These are phyloP conservation scores for Amblyornis subalaris DNA, from an alignment of 2,113 vertebrate genomes.

Conservation along the genomic window DNA sequence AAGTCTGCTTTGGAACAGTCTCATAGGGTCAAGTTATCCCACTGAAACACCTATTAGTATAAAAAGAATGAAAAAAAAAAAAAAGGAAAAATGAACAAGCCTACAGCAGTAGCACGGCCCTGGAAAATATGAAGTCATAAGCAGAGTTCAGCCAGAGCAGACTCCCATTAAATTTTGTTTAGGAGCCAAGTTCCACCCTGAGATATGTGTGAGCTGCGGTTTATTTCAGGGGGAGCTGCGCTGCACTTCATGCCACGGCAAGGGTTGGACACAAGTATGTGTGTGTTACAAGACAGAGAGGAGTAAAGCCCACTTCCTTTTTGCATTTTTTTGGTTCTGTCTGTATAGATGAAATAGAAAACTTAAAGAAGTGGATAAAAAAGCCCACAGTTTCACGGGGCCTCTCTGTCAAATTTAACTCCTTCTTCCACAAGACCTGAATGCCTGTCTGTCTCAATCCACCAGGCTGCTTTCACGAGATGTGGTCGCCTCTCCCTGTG, in stretches of 20 bases:
- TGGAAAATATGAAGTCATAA: constrained; percentile 64
- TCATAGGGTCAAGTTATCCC: constrained; percentile 25
- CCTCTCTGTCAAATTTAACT: background rate
- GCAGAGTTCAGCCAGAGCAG: constrained; percentile 39
- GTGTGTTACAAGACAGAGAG: background rate
- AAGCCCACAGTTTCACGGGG: background rate
- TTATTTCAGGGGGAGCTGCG: background rate
- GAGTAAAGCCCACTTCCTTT: background rate
- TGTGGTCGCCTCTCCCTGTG: accelerated
- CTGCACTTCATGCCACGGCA: background rate
- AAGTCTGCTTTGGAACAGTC: constrained; percentile 9
- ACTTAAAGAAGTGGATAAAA: background rate
- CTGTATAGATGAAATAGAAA: background rate
- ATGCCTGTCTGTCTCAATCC: background rate
- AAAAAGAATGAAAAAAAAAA: background rate
- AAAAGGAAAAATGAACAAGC: background rate
- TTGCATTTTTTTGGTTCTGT: background rate
- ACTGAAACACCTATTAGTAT: constrained; percentile 22
- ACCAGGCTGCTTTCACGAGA: background rate
- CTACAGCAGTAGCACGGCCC: background rate
- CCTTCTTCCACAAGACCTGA: background rate
- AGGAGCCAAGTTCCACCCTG: constrained; percentile 39
- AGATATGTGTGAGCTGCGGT: background rate
- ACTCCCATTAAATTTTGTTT: constrained; percentile 40
- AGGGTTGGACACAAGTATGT: background rate